A percentile compares a stretch with the other conserved stretches of the same genome.
phyloP scores from a whole-genome alignment of 1,140 invertebrate genomes.

The Trichoplusia ni region DNA sequence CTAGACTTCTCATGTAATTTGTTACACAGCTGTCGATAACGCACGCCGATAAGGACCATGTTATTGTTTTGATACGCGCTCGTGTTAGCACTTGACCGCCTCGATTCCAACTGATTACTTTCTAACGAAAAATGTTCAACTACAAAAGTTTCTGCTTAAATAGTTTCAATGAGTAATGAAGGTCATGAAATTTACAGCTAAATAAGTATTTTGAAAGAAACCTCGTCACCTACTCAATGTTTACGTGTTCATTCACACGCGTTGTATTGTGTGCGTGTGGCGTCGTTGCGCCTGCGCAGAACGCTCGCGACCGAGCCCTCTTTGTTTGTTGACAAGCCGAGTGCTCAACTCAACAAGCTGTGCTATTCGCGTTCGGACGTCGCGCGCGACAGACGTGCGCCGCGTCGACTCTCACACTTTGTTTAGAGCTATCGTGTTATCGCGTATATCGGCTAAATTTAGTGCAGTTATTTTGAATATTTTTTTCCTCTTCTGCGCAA shows the following conservation, averaged over 20 bases:
- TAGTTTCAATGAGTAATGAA: too few species aligned
- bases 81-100: not conserved
- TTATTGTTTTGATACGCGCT: slow-evolving; percentile 53
- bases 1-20: slow-evolving; percentile 22
- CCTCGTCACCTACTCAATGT: slow-evolving; percentile 53
- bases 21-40: slow-evolving; percentile 15
- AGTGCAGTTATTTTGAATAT: slow-evolving; percentile 55
- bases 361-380: slow-evolving; percentile 58
- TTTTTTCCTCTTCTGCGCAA: slow-evolving; percentile 51
- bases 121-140: slow-evolving; percentile 6
- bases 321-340: slow-evolving; percentile 80
- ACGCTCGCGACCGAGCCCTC: slow-evolving; percentile 60
- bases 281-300: slow-evolving; percentile 67
- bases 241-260: slow-evolving; percentile 75
- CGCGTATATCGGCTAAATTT: slow-evolving; percentile 53
- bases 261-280: slow-evolving; percentile 52
- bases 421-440: slow-evolving; percentile 49
- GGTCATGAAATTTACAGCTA: slow-evolving; percentile 7
- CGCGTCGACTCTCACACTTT: slow-evolving; percentile 32
- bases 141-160: too few species aligned
- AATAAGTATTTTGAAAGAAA: too few species aligned
- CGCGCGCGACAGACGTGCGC: slow-evolving; percentile 48
- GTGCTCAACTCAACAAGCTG: slow-evolving; percentile 44
- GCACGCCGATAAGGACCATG: slow-evolving; percentile 26
- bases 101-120: too few species aligned